Conservation (phyloP, 2,113 vertebrate species). For the Brachyhypopomus occidentalis region DNA sequence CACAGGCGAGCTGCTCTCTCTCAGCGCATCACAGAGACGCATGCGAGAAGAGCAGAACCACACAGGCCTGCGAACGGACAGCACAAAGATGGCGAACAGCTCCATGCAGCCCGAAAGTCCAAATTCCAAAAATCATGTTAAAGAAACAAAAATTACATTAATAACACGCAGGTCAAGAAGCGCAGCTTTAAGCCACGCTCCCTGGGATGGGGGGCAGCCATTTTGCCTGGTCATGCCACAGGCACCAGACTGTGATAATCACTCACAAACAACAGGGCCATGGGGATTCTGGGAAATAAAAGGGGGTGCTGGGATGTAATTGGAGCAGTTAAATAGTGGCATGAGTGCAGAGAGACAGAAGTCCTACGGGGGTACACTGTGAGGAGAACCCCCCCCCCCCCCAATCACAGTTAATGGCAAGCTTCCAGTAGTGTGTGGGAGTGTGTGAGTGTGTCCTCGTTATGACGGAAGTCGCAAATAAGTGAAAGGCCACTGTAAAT, state of each 20-base stretch:
- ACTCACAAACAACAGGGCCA: slow-evolving; percentile 52
- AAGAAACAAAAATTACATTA: not conserved
- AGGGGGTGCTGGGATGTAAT: slow-evolving; percentile 46
- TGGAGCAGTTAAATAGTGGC: slow-evolving; percentile 49
- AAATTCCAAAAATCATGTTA: not conserved
- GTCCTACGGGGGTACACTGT: slow-evolving; percentile 43
- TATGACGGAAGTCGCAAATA: not conserved
- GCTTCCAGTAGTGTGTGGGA: slow-evolving; percentile 28
- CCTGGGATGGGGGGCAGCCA: slow-evolving; percentile 35
- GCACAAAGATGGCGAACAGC: too few relatives aligned
- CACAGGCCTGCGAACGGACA: too few relatives aligned
- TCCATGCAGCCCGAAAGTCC: not conserved
- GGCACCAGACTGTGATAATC: slow-evolving; percentile 58
- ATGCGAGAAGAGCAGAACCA: too few relatives aligned
- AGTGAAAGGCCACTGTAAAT: slow-evolving; percentile 23
- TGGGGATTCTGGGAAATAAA: slow-evolving; percentile 43
- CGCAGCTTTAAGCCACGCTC: not conserved
- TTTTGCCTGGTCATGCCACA: slow-evolving; percentile 48
- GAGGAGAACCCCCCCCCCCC: slow-evolving; percentile 49
- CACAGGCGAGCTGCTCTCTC: not conserved
- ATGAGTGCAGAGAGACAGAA: slow-evolving; percentile 43
- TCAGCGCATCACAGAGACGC: not conserved
- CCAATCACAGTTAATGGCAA: slow-evolving; percentile 39
- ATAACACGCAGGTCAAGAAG: not conserved
- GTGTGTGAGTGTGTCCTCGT: slow-evolving; percentile 6